These are phyloP conservation scores for Pseudoatta argentina DNA, from an alignment of 1,140 invertebrate species.

Conservation along the genomic window DNA sequence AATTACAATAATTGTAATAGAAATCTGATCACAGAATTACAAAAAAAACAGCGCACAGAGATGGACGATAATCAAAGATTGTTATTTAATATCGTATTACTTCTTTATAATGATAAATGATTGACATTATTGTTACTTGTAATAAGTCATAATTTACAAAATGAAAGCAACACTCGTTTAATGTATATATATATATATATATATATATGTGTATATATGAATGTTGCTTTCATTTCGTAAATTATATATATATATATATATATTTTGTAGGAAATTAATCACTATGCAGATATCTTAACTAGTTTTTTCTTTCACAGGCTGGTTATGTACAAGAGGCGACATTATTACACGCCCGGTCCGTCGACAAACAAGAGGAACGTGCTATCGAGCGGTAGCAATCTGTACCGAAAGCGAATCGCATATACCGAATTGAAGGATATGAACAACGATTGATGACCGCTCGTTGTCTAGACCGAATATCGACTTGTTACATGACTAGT, in stretches of 20 bases:
- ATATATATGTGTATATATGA: too few species aligned
- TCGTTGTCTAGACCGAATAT: conserved; percentile 62
- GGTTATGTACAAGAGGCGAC: conserved; percentile 84
- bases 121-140: neutral
- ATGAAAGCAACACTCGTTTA: neutral
- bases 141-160: neutral
- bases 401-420: conserved; percentile 82
- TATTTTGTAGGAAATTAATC: neutral
- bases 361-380: conserved; percentile 77
- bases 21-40: conserved; percentile 21
- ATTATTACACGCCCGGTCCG: conserved; percentile 81
- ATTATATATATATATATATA: neutral
- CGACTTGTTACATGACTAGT: conserved; percentile 60
- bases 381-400: conserved; percentile 65
- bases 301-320: conserved; percentile 76
- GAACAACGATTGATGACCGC: conserved; percentile 83
- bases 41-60: neutral
- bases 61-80: neutral
- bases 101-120: neutral
- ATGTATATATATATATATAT: neutral
- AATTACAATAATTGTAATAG: neutral
- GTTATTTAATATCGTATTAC: neutral
- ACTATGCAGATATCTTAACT: neutral
- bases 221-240: too few species aligned
- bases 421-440: conserved; percentile 85